Evolutionary conservation across 2,888 invertebrate species (phyloP).

Genomic region (Gibbula magus): DNA sequence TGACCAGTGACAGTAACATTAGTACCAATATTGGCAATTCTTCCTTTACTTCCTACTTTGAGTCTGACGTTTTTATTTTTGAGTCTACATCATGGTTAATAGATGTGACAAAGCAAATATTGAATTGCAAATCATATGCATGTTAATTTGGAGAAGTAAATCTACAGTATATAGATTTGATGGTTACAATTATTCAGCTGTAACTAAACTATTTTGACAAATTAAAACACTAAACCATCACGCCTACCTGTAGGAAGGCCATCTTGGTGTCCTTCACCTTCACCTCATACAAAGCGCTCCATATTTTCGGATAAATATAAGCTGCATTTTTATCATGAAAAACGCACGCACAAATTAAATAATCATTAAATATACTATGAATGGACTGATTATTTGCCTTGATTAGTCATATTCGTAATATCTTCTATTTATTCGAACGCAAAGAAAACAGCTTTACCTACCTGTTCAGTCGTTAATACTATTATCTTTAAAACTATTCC

Average conservation of each 20-base stretch:
- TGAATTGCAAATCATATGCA: too few species aligned
- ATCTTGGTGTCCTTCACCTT: constrained; percentile 48
- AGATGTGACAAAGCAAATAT: too few species aligned
- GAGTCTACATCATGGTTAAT: too few species aligned
- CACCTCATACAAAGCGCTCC: not conserved
- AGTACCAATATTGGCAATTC: too few species aligned
- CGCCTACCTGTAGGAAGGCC: constrained; percentile 67
- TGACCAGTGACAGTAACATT: too few species aligned
- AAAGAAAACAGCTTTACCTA: not conserved
- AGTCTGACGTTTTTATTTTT: too few species aligned
- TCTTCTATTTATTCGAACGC: not conserved
- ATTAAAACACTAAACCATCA: constrained; percentile 11
- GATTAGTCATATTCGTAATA: not conserved
- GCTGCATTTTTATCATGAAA: too few species aligned
- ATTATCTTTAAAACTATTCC: too few species aligned
- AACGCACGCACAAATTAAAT: too few species aligned
- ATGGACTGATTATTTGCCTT: not conserved
- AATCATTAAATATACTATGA: not conserved
- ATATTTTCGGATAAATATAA: not conserved
- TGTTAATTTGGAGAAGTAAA: too few species aligned
- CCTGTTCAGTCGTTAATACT: too few species aligned
- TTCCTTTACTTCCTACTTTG: too few species aligned
- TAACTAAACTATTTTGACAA: constrained; percentile 13
- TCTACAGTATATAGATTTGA: not conserved
- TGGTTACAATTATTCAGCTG: not conserved